Evolutionary conservation across 1,140 invertebrate genomes (phyloP).

Genomic region (Bombus ignitus): DNA sequence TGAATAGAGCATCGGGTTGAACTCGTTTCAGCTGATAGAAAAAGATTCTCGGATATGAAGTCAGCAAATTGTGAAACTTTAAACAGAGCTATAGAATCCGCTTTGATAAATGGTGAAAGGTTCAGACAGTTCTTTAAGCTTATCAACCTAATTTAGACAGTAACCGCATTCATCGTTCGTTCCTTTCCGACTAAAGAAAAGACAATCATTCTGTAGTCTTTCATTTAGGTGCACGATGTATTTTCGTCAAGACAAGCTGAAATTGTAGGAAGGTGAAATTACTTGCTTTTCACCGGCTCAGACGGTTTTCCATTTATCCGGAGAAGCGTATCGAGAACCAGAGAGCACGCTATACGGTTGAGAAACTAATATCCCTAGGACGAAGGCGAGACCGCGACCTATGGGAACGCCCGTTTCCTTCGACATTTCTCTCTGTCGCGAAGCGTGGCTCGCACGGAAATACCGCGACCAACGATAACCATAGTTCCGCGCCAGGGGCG

Average conservation of each 20-base stretch:
- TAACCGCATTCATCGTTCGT: not conserved
- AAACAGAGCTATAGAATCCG: not conserved
- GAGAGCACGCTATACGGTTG: not conserved
- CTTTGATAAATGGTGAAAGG: not conserved
- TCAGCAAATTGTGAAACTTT: not conserved
- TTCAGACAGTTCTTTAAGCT: not conserved
- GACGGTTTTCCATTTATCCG: not conserved
- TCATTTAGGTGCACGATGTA: not conserved
- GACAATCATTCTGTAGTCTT: not conserved
- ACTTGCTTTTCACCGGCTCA: not conserved
- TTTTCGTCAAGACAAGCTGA: not conserved
- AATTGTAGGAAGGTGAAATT: not conserved
- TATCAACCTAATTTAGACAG: not conserved
- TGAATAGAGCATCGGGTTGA: not conserved
- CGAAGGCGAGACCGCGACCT: not conserved
- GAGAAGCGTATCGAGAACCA: not conserved
- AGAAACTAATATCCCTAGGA: conserved; percentile 13
- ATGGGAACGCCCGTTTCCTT: not conserved
- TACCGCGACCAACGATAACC: conserved; percentile 29
- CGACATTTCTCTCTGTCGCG: conserved; percentile 31
- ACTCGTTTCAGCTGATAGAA: not conserved
- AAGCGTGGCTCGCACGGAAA: not conserved
- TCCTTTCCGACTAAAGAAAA: not conserved
- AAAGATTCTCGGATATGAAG: not conserved
- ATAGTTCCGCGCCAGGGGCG: not conserved